Percentiles rank a stretch among this genome's conserved stretches.
These are phyloP conservation scores for Lordiphosa mommai DNA, from an alignment of 1,140 invertebrate genomes.

Conservation along the genomic window DNA sequence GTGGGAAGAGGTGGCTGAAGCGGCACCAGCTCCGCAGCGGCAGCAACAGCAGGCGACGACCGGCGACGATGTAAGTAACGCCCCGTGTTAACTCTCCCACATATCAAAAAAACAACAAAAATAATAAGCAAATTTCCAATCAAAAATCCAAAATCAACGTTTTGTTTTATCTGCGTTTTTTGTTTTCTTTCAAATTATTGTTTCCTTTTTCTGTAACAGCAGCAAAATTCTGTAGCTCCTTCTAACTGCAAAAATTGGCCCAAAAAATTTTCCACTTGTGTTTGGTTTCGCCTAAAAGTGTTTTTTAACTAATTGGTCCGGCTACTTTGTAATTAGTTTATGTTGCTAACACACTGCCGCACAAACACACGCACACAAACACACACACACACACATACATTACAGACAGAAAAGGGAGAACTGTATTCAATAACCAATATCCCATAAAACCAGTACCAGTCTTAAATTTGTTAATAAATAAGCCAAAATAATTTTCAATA, in stretches of 20 bases:
- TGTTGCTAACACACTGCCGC: slow-evolving; percentile 45
- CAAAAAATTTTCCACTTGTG: slow-evolving; percentile 12
- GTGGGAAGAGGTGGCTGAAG: slow-evolving; percentile 70
- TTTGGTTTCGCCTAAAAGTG: slow-evolving; percentile 41
- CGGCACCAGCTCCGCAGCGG: slow-evolving; percentile 33
- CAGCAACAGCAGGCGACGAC: slow-evolving; percentile 66
- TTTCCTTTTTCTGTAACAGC: slow-evolving; percentile 17
- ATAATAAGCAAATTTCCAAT: slow-evolving; percentile 33
- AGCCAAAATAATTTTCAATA: no score
- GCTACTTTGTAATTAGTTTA: slow-evolving; percentile 40
- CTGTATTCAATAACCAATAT: neutral
- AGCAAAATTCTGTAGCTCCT: slow-evolving; percentile 27
- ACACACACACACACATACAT: slow-evolving; percentile 3
- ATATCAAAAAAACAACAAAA: slow-evolving; percentile 24
- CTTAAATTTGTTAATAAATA: no score
- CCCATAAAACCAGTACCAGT: no score
- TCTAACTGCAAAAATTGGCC: slow-evolving; percentile 36
- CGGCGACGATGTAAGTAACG: slow-evolving; percentile 73
- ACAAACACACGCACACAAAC: neutral
- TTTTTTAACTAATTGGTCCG: slow-evolving; percentile 45
- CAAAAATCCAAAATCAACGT: slow-evolving; percentile 21
- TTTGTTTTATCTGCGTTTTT: slow-evolving; percentile 16
- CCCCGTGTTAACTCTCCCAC: slow-evolving; percentile 37
- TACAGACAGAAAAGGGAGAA: neutral
- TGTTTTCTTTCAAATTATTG: slow-evolving; percentile 8